Conservation (phyloP, 2,888 invertebrate species). For the Drosophila phalerata region DNA sequence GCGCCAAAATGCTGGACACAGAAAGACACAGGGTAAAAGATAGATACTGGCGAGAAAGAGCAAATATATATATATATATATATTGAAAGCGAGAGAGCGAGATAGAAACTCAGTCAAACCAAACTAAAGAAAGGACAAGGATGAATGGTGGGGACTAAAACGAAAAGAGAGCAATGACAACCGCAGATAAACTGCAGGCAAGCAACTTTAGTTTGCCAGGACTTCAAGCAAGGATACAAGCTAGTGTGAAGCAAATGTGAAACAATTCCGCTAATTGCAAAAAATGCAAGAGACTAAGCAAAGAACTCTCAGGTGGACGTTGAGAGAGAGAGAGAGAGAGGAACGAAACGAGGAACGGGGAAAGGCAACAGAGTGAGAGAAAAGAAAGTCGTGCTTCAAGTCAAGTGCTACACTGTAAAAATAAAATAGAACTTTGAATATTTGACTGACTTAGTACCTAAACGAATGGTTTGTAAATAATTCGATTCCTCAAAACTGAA, state of each 20-base stretch:
- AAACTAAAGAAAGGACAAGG: background rate
- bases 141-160: too few species aligned
- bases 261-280: slow-evolving; percentile 79
- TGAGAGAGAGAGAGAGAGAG: background rate
- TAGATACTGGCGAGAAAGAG: background rate
- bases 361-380: background rate
- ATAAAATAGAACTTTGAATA: background rate
- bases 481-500: background rate
- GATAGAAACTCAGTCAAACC: slow-evolving; percentile 46
- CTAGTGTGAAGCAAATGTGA: slow-evolving; percentile 66
- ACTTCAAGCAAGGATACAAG: background rate
- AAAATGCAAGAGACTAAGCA: slow-evolving; percentile 44
- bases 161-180: too few species aligned
- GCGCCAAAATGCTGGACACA: slow-evolving; percentile 68
- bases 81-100: background rate
- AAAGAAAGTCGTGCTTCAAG: slow-evolving; percentile 29
- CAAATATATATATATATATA: too few species aligned
- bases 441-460: too few species aligned
- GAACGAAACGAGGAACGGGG: background rate
- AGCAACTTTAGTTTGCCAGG: slow-evolving; percentile 35
- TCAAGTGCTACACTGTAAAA: slow-evolving; percentile 54
- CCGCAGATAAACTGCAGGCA: slow-evolving; percentile 72
- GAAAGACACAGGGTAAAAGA: background rate
- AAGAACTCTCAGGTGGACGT: background rate
- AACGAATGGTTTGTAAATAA: background rate